Evolutionary conservation across 2,888 invertebrate genomes (phyloP).

Genomic region (Noctua fimbriata): DNA sequence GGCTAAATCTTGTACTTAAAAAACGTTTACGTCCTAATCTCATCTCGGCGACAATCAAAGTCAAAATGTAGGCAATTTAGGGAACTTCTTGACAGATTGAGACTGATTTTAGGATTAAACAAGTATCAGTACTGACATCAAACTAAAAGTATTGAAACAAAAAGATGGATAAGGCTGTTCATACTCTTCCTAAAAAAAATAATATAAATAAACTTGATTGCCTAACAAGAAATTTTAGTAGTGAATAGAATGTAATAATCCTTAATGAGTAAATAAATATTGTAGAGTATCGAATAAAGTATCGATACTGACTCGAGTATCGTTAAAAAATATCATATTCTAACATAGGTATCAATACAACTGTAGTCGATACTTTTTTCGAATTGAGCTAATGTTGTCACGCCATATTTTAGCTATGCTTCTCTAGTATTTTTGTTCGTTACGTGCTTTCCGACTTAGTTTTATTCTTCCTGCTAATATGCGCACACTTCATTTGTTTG

Average conservation of each 20-base stretch:
- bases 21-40: not conserved
- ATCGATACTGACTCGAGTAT: conserved; percentile 8
- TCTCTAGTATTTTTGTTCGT: conserved; percentile 7
- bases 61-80: not conserved
- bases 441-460: not conserved
- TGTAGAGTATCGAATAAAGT: conserved; percentile 10
- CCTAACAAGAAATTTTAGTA: not conserved
- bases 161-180: not conserved
- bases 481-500: conserved; percentile 50
- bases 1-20: not conserved
- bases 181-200: not conserved
- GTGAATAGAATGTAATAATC: not conserved
- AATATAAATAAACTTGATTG: not conserved
- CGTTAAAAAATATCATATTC: not conserved
- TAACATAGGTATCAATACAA: conserved; percentile 1
- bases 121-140: not conserved
- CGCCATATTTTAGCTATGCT: not conserved
- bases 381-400: not conserved
- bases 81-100: not conserved
- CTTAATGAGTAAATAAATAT: conserved; percentile 17
- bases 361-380: conserved; percentile 11
- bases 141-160: not conserved
- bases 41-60: not conserved
- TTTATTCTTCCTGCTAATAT: not conserved
- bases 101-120: not conserved